A percentile compares a stretch with the other conserved stretches of the same genome.
Conservation (phyloP, 2,113 vertebrate genomes). For the Zosterops pallidus region DNA sequence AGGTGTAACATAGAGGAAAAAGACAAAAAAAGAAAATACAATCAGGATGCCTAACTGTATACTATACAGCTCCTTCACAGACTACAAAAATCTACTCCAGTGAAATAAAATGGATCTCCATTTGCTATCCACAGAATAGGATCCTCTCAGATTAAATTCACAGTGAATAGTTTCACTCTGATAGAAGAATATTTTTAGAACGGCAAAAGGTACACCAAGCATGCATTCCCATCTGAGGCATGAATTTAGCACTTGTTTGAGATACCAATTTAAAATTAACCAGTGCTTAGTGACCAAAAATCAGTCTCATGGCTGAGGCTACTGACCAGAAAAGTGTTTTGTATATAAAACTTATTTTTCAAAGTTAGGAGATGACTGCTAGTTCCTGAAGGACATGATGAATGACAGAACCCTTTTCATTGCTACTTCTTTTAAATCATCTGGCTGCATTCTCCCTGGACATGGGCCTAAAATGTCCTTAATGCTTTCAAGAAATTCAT, state of each 20-base stretch:
- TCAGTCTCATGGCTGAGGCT: neutral
- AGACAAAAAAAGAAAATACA: neutral
- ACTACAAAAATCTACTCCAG: neutral
- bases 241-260: neutral
- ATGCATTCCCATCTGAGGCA: neutral
- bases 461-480: neutral
- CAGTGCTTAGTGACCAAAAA: neutral
- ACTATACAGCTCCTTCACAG: neutral
- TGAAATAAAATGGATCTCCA: neutral
- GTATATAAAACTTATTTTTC: neutral
- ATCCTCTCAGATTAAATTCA: neutral
- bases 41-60: neutral
- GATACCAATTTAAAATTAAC: neutral
- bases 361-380: neutral
- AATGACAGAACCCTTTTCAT: neutral
- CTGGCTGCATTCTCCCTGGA: neutral
- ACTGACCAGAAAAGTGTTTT: neutral
- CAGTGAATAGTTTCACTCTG: neutral
- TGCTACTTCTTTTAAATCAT: neutral
- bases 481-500: neutral
- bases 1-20: neutral
- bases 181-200: neutral
- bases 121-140: neutral
- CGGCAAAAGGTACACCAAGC: neutral
- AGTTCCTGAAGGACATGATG: neutral